A percentile compares a stretch with the other conserved stretches of the same genome.
Conservation (phyloP, 2,113 vertebrate genomes). For the Erythrocercus mccallii region DNA sequence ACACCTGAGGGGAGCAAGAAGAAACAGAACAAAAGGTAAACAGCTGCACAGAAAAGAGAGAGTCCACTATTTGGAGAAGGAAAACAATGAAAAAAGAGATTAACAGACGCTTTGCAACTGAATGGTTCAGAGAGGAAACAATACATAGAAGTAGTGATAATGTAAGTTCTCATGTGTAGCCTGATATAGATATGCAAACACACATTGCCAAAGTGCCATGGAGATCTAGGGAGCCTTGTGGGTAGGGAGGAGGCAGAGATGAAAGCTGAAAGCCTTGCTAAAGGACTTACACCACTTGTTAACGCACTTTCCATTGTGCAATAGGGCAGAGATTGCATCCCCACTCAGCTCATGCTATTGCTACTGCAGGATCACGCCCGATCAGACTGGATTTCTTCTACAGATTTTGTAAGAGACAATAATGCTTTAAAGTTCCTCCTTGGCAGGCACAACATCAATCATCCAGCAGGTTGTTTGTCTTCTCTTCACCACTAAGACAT, state of each 20-base stretch:
- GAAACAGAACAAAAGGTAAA: constrained; percentile 15
- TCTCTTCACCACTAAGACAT: neutral
- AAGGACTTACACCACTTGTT: neutral
- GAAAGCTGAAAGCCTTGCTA: neutral
- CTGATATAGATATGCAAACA: neutral
- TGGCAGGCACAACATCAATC: constrained; percentile 5
- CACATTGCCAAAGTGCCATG: neutral
- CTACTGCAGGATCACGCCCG: neutral
- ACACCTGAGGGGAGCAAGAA: neutral
- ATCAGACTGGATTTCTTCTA: neutral
- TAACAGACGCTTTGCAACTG: neutral
- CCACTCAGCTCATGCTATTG: neutral
- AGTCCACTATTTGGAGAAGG: neutral
- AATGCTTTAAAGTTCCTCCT: constrained; percentile 6
- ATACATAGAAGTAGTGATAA: neutral
- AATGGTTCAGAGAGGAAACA: neutral
- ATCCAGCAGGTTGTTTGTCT: constrained; percentile 3
- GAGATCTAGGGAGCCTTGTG: neutral
- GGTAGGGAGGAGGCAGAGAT: neutral
- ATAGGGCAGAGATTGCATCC: neutral
- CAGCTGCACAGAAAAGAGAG: neutral
- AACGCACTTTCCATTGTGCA: neutral
- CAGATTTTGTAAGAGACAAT: neutral
- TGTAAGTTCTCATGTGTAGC: neutral
- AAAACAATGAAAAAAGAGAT: neutral